phyloP scores from a whole-genome alignment of 2,888 invertebrate species.

The Phalera bucephala region DNA sequence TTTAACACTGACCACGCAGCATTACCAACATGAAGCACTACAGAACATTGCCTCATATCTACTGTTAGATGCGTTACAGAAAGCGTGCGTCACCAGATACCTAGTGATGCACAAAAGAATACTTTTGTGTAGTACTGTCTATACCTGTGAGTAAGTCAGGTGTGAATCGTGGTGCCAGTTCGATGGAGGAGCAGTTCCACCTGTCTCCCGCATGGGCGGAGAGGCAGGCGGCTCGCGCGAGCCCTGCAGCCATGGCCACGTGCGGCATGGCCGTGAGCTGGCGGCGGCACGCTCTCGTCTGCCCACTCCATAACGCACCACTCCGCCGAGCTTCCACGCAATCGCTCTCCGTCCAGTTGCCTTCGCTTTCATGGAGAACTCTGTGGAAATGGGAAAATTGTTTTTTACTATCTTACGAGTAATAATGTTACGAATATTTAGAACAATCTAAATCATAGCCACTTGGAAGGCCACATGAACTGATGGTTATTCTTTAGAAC shows the following conservation, averaged over 20 bases:
- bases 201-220: conserved; percentile 87
- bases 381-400: conserved; percentile 31
- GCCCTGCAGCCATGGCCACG: conserved; percentile 88
- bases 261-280: conserved; percentile 88
- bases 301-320: conserved; percentile 83
- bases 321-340: conserved; percentile 67
- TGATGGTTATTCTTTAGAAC: too few relatives aligned
- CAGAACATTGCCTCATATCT: too few relatives aligned
- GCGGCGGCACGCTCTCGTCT: conserved; percentile 86
- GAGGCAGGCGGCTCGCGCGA: conserved; percentile 88
- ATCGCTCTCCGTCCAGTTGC: conserved; percentile 75
- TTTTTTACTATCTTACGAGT: background rate
- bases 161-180: conserved; percentile 87
- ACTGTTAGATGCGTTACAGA: too few relatives aligned
- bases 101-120: too few relatives aligned
- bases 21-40: too few relatives aligned
- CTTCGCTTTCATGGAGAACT: conserved; percentile 68
- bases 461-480: too few relatives aligned
- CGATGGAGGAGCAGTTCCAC: conserved; percentile 93
- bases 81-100: too few relatives aligned
- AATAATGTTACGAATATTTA: too few relatives aligned
- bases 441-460: too few relatives aligned
- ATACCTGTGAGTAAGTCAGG: conserved; percentile 90
- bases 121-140: too few relatives aligned
- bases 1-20: too few relatives aligned